Base-by-base conservation (phyloP, 2,888 invertebrate species). In the Leistus spinibarbis region DNA sequence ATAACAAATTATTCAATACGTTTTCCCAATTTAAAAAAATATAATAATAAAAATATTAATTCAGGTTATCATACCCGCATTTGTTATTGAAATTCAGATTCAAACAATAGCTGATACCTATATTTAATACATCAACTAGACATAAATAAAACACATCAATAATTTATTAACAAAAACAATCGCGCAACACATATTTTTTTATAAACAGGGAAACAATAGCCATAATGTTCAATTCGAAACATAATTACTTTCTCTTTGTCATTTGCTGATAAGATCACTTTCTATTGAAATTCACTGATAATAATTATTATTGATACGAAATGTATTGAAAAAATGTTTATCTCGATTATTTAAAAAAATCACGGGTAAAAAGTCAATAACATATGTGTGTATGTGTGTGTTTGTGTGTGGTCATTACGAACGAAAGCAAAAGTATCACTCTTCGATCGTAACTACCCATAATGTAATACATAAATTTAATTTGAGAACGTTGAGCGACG, bases 211-310 rank as follows among this genome's bases (percentile, higher is more conserved):
- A 60, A 16, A 60, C 60, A 60, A 60, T 60, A 60, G 20, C 19
- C 20, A 19, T 60, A 60, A 10, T 60, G 19, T 54, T 17, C 17
- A 54, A 54, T 60, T 27, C 63, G 53, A 71, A 71, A 64, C n/a
- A 63, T 24, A 71, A 71, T 71, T 17, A 71, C 71, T 71, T 71
- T 71, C 71, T 63, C 70, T 64, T 16, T 23, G 54, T 64, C 63
- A 71, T 71, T 63, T 54, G 60, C 54, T 71, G 63, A 71, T 71
- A 70, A 70, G 62, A 70, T 62, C 62, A 71, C 60, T 60, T 60
- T 60, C 60, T 60, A 60, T 60, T 60, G 60, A 20, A 60, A 60
- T 60, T 17, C 20, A 22, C 13, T 40, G 40, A 40, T 40, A 10
- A 40, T 13, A 40, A 40, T 40, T 40, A 13, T 10, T 40, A 40